These are phyloP conservation scores for Benitochromis conjunctus DNA, from an alignment of 2,113 vertebrate genomes.

Conservation along the genomic window DNA sequence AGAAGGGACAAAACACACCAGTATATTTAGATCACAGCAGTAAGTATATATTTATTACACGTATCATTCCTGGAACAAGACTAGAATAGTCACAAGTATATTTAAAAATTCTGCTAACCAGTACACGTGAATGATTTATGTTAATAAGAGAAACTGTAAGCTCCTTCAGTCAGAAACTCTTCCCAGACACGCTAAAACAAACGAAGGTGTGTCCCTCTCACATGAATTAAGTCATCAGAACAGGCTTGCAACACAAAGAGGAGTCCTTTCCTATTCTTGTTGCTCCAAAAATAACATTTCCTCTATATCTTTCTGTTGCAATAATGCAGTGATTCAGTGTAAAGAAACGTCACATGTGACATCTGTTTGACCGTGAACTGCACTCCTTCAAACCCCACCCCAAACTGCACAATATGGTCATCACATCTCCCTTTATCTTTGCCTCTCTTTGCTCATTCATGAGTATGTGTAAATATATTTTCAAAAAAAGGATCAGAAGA, in stretches of 20 bases:
- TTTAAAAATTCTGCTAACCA: neutral
- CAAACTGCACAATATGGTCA: neutral
- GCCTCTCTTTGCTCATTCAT: neutral
- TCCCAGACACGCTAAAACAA: neutral
- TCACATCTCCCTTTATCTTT: neutral
- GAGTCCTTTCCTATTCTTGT: neutral
- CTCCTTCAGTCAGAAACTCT: neutral
- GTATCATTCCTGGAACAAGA: neutral
- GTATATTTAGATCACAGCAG: neutral
- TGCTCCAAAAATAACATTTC: conserved; percentile 16
- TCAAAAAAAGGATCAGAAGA: conserved; percentile 3
- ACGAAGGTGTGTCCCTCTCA: conserved; percentile 4
- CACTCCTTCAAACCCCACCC: neutral
- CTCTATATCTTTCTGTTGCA: neutral
- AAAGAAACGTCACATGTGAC: neutral
- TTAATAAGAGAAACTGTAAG: neutral
- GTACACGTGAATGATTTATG: neutral
- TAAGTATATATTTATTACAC: neutral
- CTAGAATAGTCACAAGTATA: neutral
- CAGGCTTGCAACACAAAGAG: neutral
- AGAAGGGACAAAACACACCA: neutral
- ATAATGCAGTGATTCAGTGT: neutral
- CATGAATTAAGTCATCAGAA: neutral
- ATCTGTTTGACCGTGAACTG: neutral
- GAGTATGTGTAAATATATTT: neutral